Evolutionary conservation across 2,113 vertebrate genomes (phyloP), one percentile per base, ranked within the genome.

Genomic region (Sakesphorus luctuosus): DNA sequence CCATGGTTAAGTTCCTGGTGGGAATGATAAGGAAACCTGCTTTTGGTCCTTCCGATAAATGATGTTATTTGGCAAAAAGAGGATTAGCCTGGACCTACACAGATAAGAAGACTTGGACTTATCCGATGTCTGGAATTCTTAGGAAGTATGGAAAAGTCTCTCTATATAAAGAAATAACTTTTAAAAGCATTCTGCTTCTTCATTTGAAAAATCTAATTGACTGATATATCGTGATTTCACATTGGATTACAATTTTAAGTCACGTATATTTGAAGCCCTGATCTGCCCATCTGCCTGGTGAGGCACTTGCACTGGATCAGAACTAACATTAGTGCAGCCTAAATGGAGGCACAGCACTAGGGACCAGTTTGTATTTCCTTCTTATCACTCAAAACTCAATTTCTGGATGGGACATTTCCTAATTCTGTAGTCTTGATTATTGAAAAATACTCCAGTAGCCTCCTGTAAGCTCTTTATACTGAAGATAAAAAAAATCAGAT

Each of bases 361-460:
- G 13, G 65, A 77, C 63, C 68, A 67, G 67, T 86, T 88, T 84
- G 7, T 88, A 16, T 86, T 86, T 84, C 71, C 31, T 80, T 84
- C 75, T 95, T 84, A 90, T 85, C 55, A 63, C 18, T 91, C 59
- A 69, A 53, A 95, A 90, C 76, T 95, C 79, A 58, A 26, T 95
- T 96, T 90, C 67, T 44, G 95, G 88, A 88, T 77, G 47, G 89
- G 46, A 53, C 74, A 80, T 77, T 95, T 90, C 71, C 90, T 95
- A 68, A 83, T 95, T 93, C 24, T 71, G 17, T 52, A 29, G 17
- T n/a, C 72, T 77, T 61, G 21, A 63, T 77, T 86, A 74, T 52
- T 85, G 68, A 33, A 65, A 85, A 93, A 50, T 87, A 76, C 66
- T 96, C 40, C 55, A 35, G 58, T 38, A 52, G n/a, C 33, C 28